Base-by-base conservation (phyloP, 2,797 vertebrate species). In the Gambusia yucatana region DNA sequence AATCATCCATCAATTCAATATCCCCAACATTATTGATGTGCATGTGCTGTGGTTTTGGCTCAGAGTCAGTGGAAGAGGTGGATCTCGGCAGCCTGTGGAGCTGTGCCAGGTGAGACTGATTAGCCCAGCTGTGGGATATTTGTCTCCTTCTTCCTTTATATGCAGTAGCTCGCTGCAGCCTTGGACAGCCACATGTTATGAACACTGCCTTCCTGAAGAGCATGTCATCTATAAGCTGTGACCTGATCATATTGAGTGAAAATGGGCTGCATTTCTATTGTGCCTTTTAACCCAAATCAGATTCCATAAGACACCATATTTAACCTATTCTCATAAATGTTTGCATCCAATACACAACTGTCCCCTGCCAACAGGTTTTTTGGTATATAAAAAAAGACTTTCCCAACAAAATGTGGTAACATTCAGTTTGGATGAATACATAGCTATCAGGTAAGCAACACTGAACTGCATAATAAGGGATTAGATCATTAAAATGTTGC, bases 21-120 rank as follows among this genome's bases (percentile, higher is more conserved):
- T 22, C 11, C 33, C 47, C 20, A 52, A 6, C 39, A 22, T 50
- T 36, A 39, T 20, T n/a, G 6, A 55, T 55, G 20, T 55, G 7
- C 20, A 39, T 73, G 48, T 41, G 72, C 11, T n/a, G 30, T 52
- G 48, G 36, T 73, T 55, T 55, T 73, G 48, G 72, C 72, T 73
- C 72, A 55, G 72, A 25, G 55, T 36, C 33, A 55, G 14, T 36
- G 48, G 17, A 73, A 55, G 22, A n/a, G 48, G 48, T 41, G 22
- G 72, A 55, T 55, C 48, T 52, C 20, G 36, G 48, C 22, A 52
- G 50, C 33, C 33, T 33, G 47, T 73, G 72, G 72, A 50, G 72
- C 47, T 73, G 47, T 52, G 47, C 71, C 71, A 73, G 72, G 28
- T 73, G 72, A 39, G 47, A 73, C 72, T 52, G 47, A 73, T 73